Conservation (phyloP, 2,888 invertebrate species). For the Hirtodrosophila duncani region DNA sequence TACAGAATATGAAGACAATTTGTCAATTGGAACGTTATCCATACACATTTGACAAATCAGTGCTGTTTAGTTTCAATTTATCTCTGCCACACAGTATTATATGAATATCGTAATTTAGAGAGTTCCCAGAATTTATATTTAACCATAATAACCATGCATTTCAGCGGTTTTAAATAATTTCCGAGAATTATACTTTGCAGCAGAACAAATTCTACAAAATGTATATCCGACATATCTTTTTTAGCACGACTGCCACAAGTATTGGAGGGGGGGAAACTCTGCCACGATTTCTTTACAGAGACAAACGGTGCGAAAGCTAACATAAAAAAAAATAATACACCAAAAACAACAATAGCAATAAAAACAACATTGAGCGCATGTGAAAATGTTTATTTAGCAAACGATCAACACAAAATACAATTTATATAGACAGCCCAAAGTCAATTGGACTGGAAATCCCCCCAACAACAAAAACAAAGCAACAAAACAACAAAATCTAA, state of each 20-base stretch:
- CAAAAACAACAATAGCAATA: slow-evolving; percentile 11
- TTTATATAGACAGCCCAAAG: slow-evolving; percentile 69
- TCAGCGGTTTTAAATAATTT: slow-evolving; percentile 13
- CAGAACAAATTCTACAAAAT: slow-evolving; percentile 8
- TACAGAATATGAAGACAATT: too few species aligned
- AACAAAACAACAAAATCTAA: too few species aligned
- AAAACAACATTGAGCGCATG: slow-evolving; percentile 11
- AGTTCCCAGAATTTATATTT: too few species aligned
- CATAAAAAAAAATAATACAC: slow-evolving; percentile 19
- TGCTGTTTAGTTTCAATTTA: too few species aligned
- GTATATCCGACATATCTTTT: slow-evolving; percentile 27
- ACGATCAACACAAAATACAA: slow-evolving; percentile 69
- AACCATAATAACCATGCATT: slow-evolving; percentile 1
- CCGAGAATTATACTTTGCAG: slow-evolving; percentile 20
- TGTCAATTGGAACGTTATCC: too few species aligned
- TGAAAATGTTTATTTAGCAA: slow-evolving; percentile 66
- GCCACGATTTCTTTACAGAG: slow-evolving; percentile 25
- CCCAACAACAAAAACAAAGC: slow-evolving; percentile 22
- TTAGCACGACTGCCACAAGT: slow-evolving; percentile 20
- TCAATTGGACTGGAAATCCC: slow-evolving; percentile 62
- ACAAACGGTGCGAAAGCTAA: slow-evolving; percentile 21
- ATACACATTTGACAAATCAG: too few species aligned
- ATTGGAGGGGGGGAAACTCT: too few species aligned
- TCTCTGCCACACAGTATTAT: slow-evolving; percentile 14
- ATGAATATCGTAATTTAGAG: too few species aligned